These are phyloP conservation scores for Philopedon plagiatum DNA, from an alignment of 2,888 invertebrate genomes.

Conservation along the genomic window DNA sequence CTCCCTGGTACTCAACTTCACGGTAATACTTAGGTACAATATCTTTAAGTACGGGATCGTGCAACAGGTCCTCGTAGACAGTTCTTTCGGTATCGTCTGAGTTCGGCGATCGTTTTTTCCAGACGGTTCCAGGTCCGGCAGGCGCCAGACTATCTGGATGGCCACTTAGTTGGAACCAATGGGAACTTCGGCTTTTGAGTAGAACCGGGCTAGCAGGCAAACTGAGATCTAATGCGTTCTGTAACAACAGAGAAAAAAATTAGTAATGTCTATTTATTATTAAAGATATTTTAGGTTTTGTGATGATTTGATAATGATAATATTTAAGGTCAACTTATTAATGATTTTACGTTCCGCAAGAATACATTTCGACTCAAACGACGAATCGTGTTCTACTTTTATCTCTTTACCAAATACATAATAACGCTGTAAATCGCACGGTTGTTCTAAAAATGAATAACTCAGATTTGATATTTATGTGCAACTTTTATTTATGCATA, in stretches of 20 bases:
- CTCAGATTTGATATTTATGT: background rate
- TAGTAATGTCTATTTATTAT: no score
- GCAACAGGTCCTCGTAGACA: constrained; percentile 85
- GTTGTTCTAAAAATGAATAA: no score
- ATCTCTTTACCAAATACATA: background rate
- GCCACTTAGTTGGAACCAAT: constrained; percentile 94
- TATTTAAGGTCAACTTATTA: no score
- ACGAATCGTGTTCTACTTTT: background rate
- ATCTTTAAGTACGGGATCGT: constrained; percentile 79
- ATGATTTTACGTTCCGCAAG: background rate
- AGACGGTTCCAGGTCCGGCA: constrained; percentile 93
- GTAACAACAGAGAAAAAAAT: constrained; percentile 60
- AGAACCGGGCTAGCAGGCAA: constrained; percentile 92
- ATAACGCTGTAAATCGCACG: no score
- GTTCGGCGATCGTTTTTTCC: constrained; percentile 86
- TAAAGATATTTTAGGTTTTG: no score
- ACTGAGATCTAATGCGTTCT: constrained; percentile 93
- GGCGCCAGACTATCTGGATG: constrained; percentile 95
- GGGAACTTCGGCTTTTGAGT: constrained; percentile 78
- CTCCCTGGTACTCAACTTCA: constrained; percentile 83
- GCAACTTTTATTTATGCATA: background rate
- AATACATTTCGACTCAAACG: background rate
- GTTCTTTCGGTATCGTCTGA: constrained; percentile 81
- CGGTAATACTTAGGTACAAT: constrained; percentile 89
- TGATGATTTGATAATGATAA: no score